Conservation (phyloP, 2,797 vertebrate genomes). For the Gadopsis marmoratus region DNA sequence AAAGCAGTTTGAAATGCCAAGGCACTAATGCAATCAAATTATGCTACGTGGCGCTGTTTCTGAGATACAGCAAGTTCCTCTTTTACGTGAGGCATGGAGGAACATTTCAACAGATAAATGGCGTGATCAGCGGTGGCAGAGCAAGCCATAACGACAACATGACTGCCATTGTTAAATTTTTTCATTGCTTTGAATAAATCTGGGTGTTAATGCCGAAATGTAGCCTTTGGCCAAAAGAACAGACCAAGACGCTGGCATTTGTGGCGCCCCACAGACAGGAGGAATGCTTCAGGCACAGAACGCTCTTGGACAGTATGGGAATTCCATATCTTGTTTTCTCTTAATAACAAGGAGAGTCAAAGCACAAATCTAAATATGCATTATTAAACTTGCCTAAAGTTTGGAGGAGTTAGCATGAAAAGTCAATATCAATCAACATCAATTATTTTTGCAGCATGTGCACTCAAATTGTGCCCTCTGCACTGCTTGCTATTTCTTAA, state of each 20-base stretch:
- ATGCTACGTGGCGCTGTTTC: conserved; percentile 32
- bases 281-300: conserved; percentile 52
- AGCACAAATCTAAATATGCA: conserved; percentile 44
- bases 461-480: conserved; percentile 46
- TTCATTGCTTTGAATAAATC: conserved; percentile 58
- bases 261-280: conserved; percentile 48
- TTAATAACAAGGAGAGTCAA: conserved; percentile 43
- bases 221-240: conserved; percentile 62
- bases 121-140: conserved; percentile 21
- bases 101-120: conserved; percentile 43
- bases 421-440: conserved; percentile 69
- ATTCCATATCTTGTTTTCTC: conserved; percentile 26
- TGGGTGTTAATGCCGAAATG: conserved; percentile 43
- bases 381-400: conserved; percentile 64
- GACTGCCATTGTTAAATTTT: conserved; percentile 58
- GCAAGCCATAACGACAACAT: conserved; percentile 29
- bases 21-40: conserved; percentile 55
- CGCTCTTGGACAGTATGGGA: conserved; percentile 20
- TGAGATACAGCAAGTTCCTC: conserved; percentile 31
- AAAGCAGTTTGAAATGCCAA: conserved; percentile 56
- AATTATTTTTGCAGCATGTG: conserved; percentile 69
- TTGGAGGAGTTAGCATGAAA: conserved; percentile 42
- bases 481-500: conserved; percentile 77
- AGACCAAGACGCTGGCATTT: conserved; percentile 42
- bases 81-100: conserved; percentile 33